Conservation (phyloP, 2,113 vertebrate species). For the Verasper variegatus region DNA sequence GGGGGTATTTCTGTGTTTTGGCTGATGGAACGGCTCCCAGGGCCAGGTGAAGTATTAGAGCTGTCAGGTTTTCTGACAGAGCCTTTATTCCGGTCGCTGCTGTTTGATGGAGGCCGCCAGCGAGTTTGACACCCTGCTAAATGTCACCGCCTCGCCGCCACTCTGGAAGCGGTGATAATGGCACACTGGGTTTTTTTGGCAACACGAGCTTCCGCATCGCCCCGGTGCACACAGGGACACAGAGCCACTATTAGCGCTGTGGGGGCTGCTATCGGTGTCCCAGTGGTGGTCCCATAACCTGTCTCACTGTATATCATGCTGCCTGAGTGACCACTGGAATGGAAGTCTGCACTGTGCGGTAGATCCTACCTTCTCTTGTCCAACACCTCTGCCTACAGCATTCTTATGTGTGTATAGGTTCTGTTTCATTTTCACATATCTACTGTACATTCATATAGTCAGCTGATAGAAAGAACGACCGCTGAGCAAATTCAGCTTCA, state of each 20-base stretch:
- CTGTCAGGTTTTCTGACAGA: slow-evolving; percentile 72
- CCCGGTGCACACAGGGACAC: slow-evolving; percentile 12
- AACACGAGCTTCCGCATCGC: slow-evolving; percentile 28
- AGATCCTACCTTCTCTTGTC: not conserved
- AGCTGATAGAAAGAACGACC: not conserved
- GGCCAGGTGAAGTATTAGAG: slow-evolving; percentile 72
- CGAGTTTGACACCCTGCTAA: slow-evolving; percentile 73
- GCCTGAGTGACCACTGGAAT: slow-evolving; percentile 18
- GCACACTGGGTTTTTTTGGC: slow-evolving; percentile 35
- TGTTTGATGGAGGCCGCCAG: slow-evolving; percentile 73
- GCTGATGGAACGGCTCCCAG: slow-evolving; percentile 66
- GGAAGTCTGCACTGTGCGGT: not conserved
- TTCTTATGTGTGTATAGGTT: not conserved
- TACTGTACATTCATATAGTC: not conserved
- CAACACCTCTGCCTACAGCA: not conserved
- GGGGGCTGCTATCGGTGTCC: slow-evolving; percentile 10
- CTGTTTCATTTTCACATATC: not conserved
- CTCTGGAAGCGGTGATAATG: slow-evolving; percentile 64
- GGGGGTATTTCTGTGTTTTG: slow-evolving; percentile 45
- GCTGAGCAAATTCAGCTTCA: not conserved
- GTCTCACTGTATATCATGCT: not conserved
- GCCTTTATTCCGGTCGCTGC: slow-evolving; percentile 69
- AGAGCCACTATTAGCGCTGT: slow-evolving; percentile 35
- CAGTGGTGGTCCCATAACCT: slow-evolving; percentile 10
- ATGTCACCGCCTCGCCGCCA: slow-evolving; percentile 63